A percentile compares a stretch with the other conserved stretches of the same genome.
phyloP scores from a whole-genome alignment of 92 coral and sea anemone genomes.

The Isaurus tuberculatus region DNA sequence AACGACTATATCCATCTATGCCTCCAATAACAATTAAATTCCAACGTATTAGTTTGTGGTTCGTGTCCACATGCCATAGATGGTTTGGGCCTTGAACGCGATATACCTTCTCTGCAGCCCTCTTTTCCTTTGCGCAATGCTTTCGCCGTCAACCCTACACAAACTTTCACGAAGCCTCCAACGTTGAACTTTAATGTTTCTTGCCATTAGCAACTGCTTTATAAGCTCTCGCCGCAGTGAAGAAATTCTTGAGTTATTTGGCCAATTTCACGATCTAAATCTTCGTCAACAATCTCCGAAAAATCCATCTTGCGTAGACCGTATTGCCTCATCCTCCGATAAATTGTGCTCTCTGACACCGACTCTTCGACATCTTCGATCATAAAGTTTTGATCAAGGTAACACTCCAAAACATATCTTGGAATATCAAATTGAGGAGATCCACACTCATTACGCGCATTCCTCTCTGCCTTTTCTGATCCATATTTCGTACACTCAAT shows the following conservation, averaged over 20 bases:
- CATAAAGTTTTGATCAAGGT: constrained; percentile 64
- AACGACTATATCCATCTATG: constrained; percentile 44
- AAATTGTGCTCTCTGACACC: constrained; percentile 71
- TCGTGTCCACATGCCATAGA: not conserved
- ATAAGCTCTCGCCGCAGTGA: constrained; percentile 70
- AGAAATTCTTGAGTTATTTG: constrained; percentile 63
- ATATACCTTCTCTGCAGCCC: constrained; percentile 56
- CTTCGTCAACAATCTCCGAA: constrained; percentile 64
- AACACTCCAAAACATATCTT: constrained; percentile 54
- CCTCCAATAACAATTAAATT: constrained; percentile 39
- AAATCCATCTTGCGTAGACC: constrained; percentile 61
- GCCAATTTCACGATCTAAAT: constrained; percentile 56
- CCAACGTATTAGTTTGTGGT: constrained; percentile 21
- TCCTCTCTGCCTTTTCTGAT: constrained; percentile 58
- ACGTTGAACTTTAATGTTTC: constrained; percentile 66
- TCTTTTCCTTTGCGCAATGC: constrained; percentile 58
- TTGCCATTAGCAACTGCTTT: constrained; percentile 50
- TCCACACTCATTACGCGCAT: constrained; percentile 34
- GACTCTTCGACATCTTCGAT: constrained; percentile 54
- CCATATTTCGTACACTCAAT: constrained; percentile 72
- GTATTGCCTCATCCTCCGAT: constrained; percentile 70
- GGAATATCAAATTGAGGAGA: constrained; percentile 59
- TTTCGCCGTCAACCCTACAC: constrained; percentile 67
- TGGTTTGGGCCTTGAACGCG: constrained; percentile 60
- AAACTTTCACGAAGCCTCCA: constrained; percentile 74